Base-by-base conservation (phyloP, 2,888 invertebrate species). In the Argynnis bischoffii region DNA sequence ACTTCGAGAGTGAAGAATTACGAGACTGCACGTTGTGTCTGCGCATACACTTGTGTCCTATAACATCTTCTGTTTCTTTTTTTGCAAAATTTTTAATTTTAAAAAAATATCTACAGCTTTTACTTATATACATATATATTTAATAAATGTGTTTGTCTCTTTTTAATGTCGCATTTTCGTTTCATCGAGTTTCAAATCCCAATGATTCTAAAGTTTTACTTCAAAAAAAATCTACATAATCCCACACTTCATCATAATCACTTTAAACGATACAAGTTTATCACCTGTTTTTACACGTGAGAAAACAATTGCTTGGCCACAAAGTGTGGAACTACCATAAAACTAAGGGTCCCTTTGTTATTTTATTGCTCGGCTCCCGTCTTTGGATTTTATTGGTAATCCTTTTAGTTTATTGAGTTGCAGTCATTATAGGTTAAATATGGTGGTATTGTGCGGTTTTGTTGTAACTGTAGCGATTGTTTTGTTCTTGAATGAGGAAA, bases 271-370 rank as follows among this genome's bases (percentile, higher is more conserved):
- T 51, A 55, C 61, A 46, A 35, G 35, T 88, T 86, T 83, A 86
- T 77, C 76, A 75, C 79, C 76, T 55, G 75, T 80, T 86, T 87
- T 88, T 87, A 87, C 65, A 81, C 81, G 84, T 84, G 85, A 84
- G 84, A 85, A 86, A 89, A 89, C 90, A 89, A 89, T 90, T 85
- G 88, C 82, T 79, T 77, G 76, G 72, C 85, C 81, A 80, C 86
- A 82, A 86, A 83, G 76, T 77, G 82, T 55, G 47, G 18, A 55
- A 70, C 78, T 76, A 72, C 80, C 77, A 80, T 83, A 81, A 81
- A 81, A 74, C 71, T 64, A 65, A 71, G 73, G 72, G 35, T 68
- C 26, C 72, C 73, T 74, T 77, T 76, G 77, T 75, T 74, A 75
- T 76, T 80, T 82, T 79, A 79, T 77, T 55, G 56, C 73, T 63